phyloP scores from a whole-genome alignment of 2,113 vertebrate genomes.

The Nipponia nippon region DNA sequence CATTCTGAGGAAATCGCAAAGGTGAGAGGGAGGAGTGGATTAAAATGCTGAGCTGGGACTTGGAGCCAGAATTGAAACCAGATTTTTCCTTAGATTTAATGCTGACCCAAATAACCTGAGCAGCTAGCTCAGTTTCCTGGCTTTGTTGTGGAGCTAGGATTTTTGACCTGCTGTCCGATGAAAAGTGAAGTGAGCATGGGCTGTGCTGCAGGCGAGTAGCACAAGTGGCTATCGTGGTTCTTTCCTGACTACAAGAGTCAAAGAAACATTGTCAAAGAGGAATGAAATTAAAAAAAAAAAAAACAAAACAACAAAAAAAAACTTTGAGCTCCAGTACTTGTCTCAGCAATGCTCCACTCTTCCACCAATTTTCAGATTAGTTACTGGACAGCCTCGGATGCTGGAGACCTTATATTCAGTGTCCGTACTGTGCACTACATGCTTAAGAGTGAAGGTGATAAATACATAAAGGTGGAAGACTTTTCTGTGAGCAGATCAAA shows the following conservation, averaged over 20 bases:
- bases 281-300: not conserved
- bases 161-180: not conserved
- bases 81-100: not conserved
- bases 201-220: not conserved
- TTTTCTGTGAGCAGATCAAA: not conserved
- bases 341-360: not conserved
- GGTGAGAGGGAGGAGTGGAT: not conserved
- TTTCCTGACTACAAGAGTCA: not conserved
- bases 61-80: not conserved
- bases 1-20: not conserved
- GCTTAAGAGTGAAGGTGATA: not conserved
- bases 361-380: no score
- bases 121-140: not conserved
- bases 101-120: not conserved
- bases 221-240: not conserved
- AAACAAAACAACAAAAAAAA: not conserved
- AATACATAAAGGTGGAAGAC: not conserved
- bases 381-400: no score
- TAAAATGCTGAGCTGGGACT: not conserved
- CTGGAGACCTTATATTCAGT: not conserved
- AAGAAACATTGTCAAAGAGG: not conserved
- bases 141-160: not conserved
- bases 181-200: fast-evolving
- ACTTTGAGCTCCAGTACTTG: no score
- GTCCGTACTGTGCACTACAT: not conserved